A percentile compares a stretch with the other conserved stretches of the same genome.
Evolutionary conservation across 1,140 invertebrate genomes (phyloP).

Genomic region (Drosophila burlai): DNA sequence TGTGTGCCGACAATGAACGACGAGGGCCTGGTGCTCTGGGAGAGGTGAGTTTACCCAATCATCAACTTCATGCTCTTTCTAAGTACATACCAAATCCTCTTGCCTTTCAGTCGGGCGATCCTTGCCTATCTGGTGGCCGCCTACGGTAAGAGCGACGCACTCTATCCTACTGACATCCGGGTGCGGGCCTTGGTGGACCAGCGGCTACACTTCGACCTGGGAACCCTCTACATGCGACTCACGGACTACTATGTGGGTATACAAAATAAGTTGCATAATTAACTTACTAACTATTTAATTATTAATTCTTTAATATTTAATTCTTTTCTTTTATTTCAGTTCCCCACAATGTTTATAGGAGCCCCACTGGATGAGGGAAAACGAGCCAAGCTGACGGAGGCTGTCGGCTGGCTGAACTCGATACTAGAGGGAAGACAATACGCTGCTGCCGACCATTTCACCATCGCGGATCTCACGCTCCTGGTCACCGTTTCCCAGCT

Average conservation of each 20-base stretch:
- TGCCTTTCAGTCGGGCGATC: conserved; percentile 88
- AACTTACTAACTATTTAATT: too few relatives aligned
- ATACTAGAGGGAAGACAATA: conserved; percentile 75
- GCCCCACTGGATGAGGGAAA: conserved; percentile 85
- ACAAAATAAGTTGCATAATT: too few relatives aligned
- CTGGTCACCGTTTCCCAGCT: conserved; percentile 84
- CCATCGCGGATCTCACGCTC: conserved; percentile 87
- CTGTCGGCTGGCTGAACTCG: conserved; percentile 74
- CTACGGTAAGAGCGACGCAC: conserved; percentile 88
- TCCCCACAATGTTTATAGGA: conserved; percentile 85
- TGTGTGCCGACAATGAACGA: conserved; percentile 90
- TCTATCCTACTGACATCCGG: conserved; percentile 90
- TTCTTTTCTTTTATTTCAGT: conserved; percentile 68
- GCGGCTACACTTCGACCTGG: conserved; percentile 90
- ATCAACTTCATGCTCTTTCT: rapidly evolving
- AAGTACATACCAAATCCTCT: too few relatives aligned
- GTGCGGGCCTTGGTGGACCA: conserved; percentile 90
- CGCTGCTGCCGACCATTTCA: conserved; percentile 85
- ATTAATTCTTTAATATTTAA: too few relatives aligned
- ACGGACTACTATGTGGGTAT: conserved; percentile 86
- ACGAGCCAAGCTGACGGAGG: conserved; percentile 85
- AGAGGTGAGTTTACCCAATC: conserved; percentile 85
- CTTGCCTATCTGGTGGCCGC: conserved; percentile 89
- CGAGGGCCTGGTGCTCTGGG: conserved; percentile 88
- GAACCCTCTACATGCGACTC: conserved; percentile 88